Conservation (phyloP, 2,888 invertebrate species). For the Torymus aiolomorphi region DNA sequence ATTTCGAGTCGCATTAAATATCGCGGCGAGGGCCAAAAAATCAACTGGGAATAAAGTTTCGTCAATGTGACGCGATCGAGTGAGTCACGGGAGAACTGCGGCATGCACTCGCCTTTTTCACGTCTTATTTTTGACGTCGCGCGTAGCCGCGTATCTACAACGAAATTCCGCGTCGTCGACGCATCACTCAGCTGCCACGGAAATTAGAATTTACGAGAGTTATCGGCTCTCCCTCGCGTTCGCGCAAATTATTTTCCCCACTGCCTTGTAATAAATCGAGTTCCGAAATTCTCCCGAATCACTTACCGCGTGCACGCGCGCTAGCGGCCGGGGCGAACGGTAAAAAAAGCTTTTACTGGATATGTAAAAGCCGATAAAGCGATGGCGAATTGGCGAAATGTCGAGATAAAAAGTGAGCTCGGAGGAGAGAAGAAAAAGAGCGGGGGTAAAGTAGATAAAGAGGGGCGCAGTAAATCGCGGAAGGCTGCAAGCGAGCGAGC, state of each 20-base stretch:
- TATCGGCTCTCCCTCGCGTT: not conserved
- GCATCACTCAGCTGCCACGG: not conserved
- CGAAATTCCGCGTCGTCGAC: slow-evolving; percentile 5
- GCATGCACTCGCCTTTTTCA: not conserved
- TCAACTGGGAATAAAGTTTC: not conserved
- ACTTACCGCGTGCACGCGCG: slow-evolving; percentile 19
- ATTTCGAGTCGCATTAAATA: too few relatives aligned
- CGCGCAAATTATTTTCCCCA: not conserved
- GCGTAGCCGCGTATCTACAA: not conserved
- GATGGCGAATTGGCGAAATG: slow-evolving; percentile 35
- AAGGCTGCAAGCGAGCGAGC: slow-evolving; percentile 13
- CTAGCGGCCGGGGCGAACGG: not conserved
- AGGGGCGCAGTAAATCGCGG: slow-evolving; percentile 55
- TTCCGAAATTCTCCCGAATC: slow-evolving; percentile 37
- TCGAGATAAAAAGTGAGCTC: slow-evolving; percentile 2
- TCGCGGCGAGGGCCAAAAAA: not conserved
- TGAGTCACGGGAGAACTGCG: too few relatives aligned
- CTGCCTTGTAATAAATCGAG: slow-evolving; percentile 35
- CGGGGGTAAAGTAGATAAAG: slow-evolving; percentile 20
- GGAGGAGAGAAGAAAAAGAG: not conserved
- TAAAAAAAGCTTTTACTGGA: slow-evolving; percentile 45
- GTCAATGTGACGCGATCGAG: not conserved
- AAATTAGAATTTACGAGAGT: slow-evolving; percentile 39
- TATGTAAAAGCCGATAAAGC: slow-evolving; percentile 46
- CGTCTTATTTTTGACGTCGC: slow-evolving; percentile 4